Conservation (phyloP, 2,797 vertebrate genomes). For the Pseudotriccus pelzelni region DNA sequence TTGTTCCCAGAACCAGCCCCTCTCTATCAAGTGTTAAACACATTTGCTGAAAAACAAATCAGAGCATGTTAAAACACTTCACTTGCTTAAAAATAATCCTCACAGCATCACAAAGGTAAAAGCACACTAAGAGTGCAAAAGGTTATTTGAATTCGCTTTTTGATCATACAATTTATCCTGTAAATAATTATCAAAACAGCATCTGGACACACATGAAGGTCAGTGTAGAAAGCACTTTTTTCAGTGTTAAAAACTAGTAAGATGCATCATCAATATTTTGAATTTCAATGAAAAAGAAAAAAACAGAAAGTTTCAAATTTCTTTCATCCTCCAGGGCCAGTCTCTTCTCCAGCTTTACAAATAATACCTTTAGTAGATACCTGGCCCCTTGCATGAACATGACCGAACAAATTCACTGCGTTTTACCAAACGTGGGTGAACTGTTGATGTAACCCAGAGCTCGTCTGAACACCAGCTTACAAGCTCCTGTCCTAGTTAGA, state of each 20-base stretch:
- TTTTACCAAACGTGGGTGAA: not conserved
- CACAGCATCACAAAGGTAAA: conserved; percentile 34
- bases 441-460: fast-evolving
- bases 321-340: not conserved
- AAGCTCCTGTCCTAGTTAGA: too few relatives aligned
- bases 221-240: not conserved
- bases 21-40: not conserved
- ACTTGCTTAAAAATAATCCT: conserved; percentile 46
- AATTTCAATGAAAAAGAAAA: not conserved
- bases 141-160: not conserved
- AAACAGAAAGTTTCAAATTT: too few relatives aligned
- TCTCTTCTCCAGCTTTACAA: not conserved
- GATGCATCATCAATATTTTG: not conserved
- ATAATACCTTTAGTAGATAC: not conserved
- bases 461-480: not conserved
- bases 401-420: not conserved
- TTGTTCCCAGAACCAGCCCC: not conserved
- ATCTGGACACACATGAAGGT: not conserved
- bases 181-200: not conserved
- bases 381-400: not conserved
- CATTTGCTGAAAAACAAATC: conserved; percentile 14
- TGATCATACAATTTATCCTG: not conserved
- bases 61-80: conserved; percentile 32
- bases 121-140: not conserved
- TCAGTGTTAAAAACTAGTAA: not conserved